A percentile compares a stretch with the other conserved stretches of the same genome.
Evolutionary conservation across 2,888 invertebrate genomes (phyloP).

Genomic region (Thelaira solivaga): DNA sequence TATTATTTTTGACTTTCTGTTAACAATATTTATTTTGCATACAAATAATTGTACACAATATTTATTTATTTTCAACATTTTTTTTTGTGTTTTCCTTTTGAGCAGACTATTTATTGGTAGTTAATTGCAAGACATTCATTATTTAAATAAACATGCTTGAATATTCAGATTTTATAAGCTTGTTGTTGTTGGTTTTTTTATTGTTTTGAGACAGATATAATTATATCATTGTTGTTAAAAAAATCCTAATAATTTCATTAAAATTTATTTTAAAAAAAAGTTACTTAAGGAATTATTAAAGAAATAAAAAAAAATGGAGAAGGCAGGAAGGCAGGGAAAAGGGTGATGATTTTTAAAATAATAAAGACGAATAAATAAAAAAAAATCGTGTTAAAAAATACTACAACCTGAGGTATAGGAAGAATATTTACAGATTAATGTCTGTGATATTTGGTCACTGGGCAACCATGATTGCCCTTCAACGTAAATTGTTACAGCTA

Average conservation of each 20-base stretch:
- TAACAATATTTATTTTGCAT: conserved; percentile 41
- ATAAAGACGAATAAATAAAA: no score
- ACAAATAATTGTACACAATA: conserved; percentile 31
- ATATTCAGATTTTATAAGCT: conserved; percentile 7
- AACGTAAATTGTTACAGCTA: no score
- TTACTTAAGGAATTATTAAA: no score
- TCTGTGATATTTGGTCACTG: no score
- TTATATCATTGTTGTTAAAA: background rate
- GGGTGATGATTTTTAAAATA: no score
- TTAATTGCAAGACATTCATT: conserved; percentile 54
- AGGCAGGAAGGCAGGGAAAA: no score
- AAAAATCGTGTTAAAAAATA: no score
- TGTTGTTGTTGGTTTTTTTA: background rate
- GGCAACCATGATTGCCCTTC: no score
- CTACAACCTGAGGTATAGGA: no score
- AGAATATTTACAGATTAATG: no score
- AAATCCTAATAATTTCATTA: background rate
- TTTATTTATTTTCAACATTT: conserved; percentile 30
- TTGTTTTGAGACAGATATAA: background rate
- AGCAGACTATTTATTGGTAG: conserved; percentile 38
- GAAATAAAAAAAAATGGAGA: no score
- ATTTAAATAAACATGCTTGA: conserved; percentile 32
- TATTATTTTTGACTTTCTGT: conserved; percentile 19
- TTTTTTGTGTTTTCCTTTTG: background rate
- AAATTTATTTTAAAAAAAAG: no score